phyloP scores from a whole-genome alignment of 2,797 vertebrate genomes.

The Hydrophis major region DNA sequence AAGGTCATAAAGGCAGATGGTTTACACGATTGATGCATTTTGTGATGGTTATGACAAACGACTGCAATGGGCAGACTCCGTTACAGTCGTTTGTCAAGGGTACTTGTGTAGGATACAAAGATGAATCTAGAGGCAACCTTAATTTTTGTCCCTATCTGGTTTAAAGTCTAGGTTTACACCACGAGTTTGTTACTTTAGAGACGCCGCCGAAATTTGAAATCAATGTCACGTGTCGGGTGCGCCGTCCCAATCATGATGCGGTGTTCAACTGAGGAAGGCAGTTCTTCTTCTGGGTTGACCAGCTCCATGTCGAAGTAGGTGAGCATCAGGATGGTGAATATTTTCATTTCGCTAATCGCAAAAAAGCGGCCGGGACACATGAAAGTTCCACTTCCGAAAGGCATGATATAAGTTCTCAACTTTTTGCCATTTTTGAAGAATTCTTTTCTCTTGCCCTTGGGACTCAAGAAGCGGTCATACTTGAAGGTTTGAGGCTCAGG shows the following conservation, averaged over 20 bases:
- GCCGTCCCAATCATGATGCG: conserved; percentile 84
- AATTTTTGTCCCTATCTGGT: background rate
- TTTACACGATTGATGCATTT: background rate
- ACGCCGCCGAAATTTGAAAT: conserved; percentile 78
- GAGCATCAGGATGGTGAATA: conserved; percentile 87
- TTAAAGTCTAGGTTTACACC: background rate
- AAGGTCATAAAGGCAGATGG: background rate
- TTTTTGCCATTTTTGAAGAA: conserved; percentile 85
- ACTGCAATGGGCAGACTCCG: background rate
- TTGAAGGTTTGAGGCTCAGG: conserved; percentile 80
- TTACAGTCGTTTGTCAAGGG: background rate
- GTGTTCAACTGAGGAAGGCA: conserved; percentile 73
- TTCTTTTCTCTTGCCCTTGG: conserved; percentile 77
- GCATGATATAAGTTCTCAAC: conserved; percentile 85
- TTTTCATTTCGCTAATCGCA: conserved; percentile 84
- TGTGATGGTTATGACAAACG: background rate
- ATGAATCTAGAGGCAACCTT: background rate
- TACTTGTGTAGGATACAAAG: background rate
- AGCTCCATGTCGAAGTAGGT: conserved; percentile 86
- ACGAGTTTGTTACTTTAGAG: conserved; percentile 22
- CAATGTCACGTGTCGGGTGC: conserved; percentile 78
- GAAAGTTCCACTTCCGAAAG: conserved; percentile 84
- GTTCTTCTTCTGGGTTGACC: conserved; percentile 67
- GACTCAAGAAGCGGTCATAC: conserved; percentile 83
- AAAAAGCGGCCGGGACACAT: conserved; percentile 90